Evolutionary conservation across 2,113 vertebrate species (phyloP).

Genomic region (Oophaga pumilio): DNA sequence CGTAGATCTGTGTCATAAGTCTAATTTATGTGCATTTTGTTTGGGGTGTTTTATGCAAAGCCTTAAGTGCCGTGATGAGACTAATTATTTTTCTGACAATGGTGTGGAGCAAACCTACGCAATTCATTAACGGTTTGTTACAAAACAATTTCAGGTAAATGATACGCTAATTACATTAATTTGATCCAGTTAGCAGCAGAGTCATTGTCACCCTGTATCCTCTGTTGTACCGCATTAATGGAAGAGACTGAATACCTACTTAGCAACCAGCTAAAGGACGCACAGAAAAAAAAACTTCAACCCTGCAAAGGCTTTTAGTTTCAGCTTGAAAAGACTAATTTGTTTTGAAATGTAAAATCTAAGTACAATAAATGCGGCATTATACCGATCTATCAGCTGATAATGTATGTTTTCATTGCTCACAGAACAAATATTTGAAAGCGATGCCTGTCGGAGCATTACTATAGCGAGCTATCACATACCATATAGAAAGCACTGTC

Average conservation of each 20-base stretch:
- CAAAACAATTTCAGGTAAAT: slow-evolving; percentile 59
- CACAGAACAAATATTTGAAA: background rate
- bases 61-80: slow-evolving; percentile 59
- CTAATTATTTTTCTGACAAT: slow-evolving; percentile 59
- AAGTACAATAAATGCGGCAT: background rate
- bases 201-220: slow-evolving; percentile 50
- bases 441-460: background rate
- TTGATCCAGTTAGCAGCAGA: slow-evolving; percentile 62
- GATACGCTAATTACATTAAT: slow-evolving; percentile 58
- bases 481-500: background rate
- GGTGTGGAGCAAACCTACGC: slow-evolving; percentile 21
- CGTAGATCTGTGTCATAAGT: background rate
- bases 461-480: background rate
- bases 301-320: background rate
- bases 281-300: slow-evolving; percentile 8
- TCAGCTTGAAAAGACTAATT: slow-evolving; percentile 37
- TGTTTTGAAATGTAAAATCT: slow-evolving; percentile 28
- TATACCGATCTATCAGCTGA: background rate
- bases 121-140: slow-evolving; percentile 57
- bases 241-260: slow-evolving; percentile 61
- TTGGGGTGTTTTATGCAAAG: slow-evolving; percentile 56
- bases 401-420: background rate
- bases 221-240: slow-evolving; percentile 62
- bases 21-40: slow-evolving; percentile 66
- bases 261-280: slow-evolving; percentile 38